These are phyloP conservation scores for Epinephelus cyanopodus DNA, from an alignment of 2,113 vertebrate species.

Conservation along the genomic window DNA sequence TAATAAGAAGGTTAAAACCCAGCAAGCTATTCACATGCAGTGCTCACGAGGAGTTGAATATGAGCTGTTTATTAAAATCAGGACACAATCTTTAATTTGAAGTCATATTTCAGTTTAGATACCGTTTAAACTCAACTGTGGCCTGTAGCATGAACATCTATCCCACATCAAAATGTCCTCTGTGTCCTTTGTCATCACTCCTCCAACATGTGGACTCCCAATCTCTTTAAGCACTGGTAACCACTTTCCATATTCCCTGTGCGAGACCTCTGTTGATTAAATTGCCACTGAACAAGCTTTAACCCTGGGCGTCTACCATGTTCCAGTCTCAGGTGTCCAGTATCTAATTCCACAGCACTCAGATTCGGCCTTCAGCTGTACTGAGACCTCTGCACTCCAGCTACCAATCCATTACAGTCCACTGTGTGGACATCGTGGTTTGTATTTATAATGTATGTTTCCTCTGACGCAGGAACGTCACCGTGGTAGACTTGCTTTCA, in stretches of 20 bases:
- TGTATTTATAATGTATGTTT: slow-evolving; percentile 16
- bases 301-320: slow-evolving; percentile 27
- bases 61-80: not conserved
- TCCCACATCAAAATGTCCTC: not conserved
- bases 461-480: not conserved
- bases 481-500: not conserved
- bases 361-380: slow-evolving; percentile 9
- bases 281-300: slow-evolving; percentile 51
- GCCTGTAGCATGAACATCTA: not conserved
- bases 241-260: slow-evolving; percentile 42
- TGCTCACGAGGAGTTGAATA: not conserved
- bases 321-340: slow-evolving; percentile 62
- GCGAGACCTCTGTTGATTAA: slow-evolving; percentile 61
- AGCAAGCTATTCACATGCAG: not conserved
- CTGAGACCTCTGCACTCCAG: not conserved
- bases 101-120: not conserved
- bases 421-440: not conserved
- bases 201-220: slow-evolving; percentile 4
- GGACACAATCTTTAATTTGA: not conserved
- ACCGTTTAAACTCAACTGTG: not conserved
- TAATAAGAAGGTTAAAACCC: too few relatives aligned
- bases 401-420: slow-evolving; percentile 22
- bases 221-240: slow-evolving; percentile 44
- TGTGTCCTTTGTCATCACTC: slow-evolving; percentile 8
- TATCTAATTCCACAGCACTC: slow-evolving; percentile 51